These are phyloP conservation scores for Eurosta solidaginis DNA, from an alignment of 1,140 invertebrate species.

Conservation along the genomic window DNA sequence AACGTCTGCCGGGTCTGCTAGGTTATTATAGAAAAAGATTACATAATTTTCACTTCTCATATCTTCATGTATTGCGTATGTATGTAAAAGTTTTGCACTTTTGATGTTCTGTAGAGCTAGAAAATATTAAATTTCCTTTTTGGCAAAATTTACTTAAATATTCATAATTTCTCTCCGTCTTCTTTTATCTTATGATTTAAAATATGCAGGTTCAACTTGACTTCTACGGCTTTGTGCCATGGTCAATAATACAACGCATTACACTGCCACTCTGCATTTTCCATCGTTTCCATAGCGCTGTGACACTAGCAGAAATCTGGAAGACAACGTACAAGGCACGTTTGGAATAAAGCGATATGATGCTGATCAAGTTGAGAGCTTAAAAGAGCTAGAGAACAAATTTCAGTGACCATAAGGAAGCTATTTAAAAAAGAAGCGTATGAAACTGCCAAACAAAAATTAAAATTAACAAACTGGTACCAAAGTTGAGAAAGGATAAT, in stretches of 20 bases:
- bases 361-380: background rate
- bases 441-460: constrained; percentile 3
- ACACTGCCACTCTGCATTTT: constrained; percentile 95
- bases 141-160: background rate
- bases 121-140: background rate
- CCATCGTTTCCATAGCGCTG: constrained; percentile 95
- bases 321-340: constrained; percentile 95
- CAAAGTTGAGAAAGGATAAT: background rate
- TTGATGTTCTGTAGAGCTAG: constrained; percentile 4
- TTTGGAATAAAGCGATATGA: constrained; percentile 67
- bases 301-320: constrained; percentile 97
- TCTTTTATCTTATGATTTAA: background rate
- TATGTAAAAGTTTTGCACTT: constrained; percentile 23
- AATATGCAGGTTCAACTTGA: constrained; percentile 72
- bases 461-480: background rate
- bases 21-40: no score
- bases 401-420: background rate
- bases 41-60: constrained; percentile 24
- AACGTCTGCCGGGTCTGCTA: no score
- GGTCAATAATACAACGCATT: constrained; percentile 91
- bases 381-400: background rate
- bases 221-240: constrained; percentile 92
- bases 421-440: background rate
- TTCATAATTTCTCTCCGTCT: background rate
- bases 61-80: constrained; percentile 36